Percentiles rank a stretch among this genome's conserved stretches.
These are phyloP conservation scores for Leptinotarsa peninsularis DNA, from an alignment of 2,888 invertebrate species.

Conservation along the genomic window DNA sequence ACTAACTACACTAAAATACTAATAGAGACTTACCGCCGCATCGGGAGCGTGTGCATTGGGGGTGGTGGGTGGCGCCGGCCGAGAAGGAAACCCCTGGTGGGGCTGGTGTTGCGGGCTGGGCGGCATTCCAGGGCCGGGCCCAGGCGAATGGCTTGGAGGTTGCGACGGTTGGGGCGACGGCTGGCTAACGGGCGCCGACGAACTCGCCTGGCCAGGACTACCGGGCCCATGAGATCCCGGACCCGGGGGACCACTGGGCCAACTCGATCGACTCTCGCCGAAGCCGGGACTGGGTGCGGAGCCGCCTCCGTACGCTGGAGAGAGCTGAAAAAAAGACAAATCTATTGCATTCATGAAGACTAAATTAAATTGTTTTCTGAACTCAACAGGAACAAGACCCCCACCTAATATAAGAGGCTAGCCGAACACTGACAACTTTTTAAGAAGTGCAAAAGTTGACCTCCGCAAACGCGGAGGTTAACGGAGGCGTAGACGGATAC, in stretches of 20 bases:
- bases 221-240: conserved; percentile 57
- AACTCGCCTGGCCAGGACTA: conserved; percentile 57
- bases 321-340: conserved; percentile 55
- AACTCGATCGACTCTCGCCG: conserved; percentile 61
- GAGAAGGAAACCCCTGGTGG: conserved; percentile 75
- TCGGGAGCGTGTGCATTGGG: conserved; percentile 84
- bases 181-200: conserved; percentile 62
- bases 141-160: conserved; percentile 66
- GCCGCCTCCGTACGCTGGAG: conserved; percentile 62
- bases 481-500: too few species aligned
- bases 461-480: too few species aligned
- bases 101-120: conserved; percentile 71
- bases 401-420: too few species aligned
- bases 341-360: not conserved
- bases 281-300: conserved; percentile 61
- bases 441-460: too few species aligned
- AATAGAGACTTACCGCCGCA: conserved; percentile 73
- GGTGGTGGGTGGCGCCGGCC: conserved; percentile 81
- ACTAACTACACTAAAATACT: too few species aligned
- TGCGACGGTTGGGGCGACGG: conserved; percentile 65
- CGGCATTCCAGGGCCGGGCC: conserved; percentile 67
- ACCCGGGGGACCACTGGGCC: conserved; percentile 61
- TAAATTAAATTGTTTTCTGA: not conserved
- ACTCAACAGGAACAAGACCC: too few species aligned
- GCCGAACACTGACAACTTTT: too few species aligned